These are phyloP conservation scores for Pemphredon lugubris DNA, from an alignment of 2,888 invertebrate genomes.

Conservation along the genomic window DNA sequence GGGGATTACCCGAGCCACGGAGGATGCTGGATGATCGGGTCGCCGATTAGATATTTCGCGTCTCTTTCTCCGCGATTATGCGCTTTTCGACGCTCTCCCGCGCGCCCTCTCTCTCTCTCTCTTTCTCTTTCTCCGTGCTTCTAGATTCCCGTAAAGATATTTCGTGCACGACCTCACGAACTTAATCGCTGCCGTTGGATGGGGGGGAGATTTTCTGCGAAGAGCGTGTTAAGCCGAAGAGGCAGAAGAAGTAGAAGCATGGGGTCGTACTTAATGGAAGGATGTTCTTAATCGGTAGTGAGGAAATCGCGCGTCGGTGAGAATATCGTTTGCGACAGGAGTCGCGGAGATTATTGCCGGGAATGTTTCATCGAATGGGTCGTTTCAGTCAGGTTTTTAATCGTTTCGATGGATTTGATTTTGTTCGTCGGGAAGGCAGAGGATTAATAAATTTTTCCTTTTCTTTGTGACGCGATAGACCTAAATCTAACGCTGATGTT, in stretches of 20 bases:
- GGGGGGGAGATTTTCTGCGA: not conserved
- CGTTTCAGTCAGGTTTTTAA: not conserved
- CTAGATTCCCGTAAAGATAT: conserved; percentile 40
- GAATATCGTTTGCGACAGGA: not conserved
- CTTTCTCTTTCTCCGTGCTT: too few species aligned
- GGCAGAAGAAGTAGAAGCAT: not conserved
- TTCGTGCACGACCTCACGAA: conserved; percentile 6
- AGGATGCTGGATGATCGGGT: conserved; percentile 36
- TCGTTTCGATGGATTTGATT: not conserved
- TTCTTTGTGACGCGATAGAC: not conserved
- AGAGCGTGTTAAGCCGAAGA: not conserved
- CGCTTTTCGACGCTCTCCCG: not conserved
- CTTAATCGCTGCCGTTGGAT: conserved; percentile 16
- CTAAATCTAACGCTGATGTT: too few species aligned
- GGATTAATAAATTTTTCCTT: not conserved
- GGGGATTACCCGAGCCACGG: conserved; percentile 18
- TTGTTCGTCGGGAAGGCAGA: not conserved
- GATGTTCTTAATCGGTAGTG: conserved; percentile 2
- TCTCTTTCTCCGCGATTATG: conserved; percentile 12
- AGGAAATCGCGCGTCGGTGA: not conserved
- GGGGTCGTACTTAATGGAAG: not conserved
- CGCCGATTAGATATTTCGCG: conserved; percentile 49
- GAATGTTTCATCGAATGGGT: not conserved
- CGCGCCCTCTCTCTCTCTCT: too few species aligned
- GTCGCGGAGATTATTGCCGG: not conserved